Percentiles rank a stretch among this genome's conserved stretches.
phyloP scores from a whole-genome alignment of 2,797 vertebrate species.

The Odontamblyopus rebecca region DNA sequence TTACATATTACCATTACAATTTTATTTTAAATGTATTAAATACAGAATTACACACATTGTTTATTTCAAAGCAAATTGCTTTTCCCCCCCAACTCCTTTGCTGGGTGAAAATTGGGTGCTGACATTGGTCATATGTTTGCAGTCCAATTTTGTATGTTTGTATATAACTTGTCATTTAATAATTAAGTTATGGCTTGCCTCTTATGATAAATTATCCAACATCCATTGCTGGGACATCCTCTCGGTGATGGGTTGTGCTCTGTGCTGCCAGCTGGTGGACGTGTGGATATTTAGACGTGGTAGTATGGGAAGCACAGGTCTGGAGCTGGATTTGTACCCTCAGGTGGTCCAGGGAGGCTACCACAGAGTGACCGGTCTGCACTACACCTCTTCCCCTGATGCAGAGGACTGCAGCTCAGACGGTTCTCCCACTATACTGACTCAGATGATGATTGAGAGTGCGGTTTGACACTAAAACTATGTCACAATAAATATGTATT shows the following conservation, averaged over 20 bases:
- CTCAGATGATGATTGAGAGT: conserved; percentile 53
- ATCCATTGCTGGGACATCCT: neutral
- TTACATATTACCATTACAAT: neutral
- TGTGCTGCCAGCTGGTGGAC: conserved; percentile 76
- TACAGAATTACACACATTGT: neutral
- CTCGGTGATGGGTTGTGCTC: conserved; percentile 62
- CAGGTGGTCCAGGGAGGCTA: conserved; percentile 61
- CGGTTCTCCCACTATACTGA: conserved; percentile 64
- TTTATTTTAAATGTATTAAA: neutral
- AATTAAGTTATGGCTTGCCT: neutral
- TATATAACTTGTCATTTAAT: neutral
- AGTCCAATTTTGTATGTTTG: too few species aligned
- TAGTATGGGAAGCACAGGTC: conserved; percentile 45
- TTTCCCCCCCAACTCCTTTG: neutral
- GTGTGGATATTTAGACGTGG: conserved; percentile 64
- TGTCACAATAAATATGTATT: neutral
- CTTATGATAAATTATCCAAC: neutral
- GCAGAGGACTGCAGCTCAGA: conserved; percentile 64
- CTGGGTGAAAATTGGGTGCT: neutral
- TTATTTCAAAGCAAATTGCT: too few species aligned
- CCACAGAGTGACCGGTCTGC: conserved; percentile 67
- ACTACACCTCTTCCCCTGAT: conserved; percentile 73
- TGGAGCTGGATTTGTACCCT: conserved; percentile 67
- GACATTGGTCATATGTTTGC: neutral
- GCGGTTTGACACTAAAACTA: neutral